Conservation (phyloP, 2,113 vertebrate genomes). For the Ariopsis seemanni region DNA sequence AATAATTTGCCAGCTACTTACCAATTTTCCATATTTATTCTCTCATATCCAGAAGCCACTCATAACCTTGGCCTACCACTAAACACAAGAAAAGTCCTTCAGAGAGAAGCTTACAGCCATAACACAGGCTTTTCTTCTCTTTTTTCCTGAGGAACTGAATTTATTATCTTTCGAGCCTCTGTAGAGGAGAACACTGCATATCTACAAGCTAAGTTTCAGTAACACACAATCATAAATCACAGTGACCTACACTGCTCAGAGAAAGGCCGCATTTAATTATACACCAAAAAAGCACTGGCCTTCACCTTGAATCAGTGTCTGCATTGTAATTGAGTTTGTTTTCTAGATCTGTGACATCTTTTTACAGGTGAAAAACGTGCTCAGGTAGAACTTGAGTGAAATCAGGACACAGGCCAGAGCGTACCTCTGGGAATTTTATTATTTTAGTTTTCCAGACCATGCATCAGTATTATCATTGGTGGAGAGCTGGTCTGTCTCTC, state of each 20-base stretch:
- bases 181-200: slow-evolving; percentile 1
- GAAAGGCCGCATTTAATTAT: slow-evolving; percentile 36
- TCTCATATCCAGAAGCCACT: not conserved
- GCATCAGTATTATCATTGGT: not conserved
- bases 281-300: not conserved
- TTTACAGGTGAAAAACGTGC: slow-evolving; percentile 35
- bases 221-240: slow-evolving; percentile 30
- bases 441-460: not conserved
- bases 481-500: not conserved
- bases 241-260: slow-evolving; percentile 35
- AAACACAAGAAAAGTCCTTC: slow-evolving; percentile 36
- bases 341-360: slow-evolving; percentile 29
- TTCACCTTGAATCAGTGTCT: slow-evolving; percentile 37
- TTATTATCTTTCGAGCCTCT: not conserved
- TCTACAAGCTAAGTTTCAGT: not conserved
- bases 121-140: not conserved
- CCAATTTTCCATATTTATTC: not conserved
- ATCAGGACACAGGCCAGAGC: slow-evolving; percentile 53
- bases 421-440: not conserved
- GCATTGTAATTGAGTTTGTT: slow-evolving; percentile 55
- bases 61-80: slow-evolving; percentile 19
- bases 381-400: slow-evolving; percentile 36
- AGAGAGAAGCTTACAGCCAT: not conserved
- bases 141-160: not conserved
- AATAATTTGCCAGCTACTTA: not conserved